Evolutionary conservation across 1,140 invertebrate genomes (phyloP), one percentile per base, ranked within the genome.

Genomic region (Ericerus pela): DNA sequence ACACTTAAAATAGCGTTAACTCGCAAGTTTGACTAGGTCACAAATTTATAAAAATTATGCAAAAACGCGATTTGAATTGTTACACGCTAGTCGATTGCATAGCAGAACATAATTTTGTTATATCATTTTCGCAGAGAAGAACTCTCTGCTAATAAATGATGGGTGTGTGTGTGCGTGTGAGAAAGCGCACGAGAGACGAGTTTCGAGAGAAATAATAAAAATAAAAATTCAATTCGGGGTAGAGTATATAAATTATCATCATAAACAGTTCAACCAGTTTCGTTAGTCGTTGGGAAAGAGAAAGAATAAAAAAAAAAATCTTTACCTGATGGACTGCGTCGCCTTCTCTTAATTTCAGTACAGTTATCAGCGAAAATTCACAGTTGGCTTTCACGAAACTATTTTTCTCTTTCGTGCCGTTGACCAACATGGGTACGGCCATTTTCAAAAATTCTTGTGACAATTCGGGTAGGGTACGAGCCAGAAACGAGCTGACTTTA

Each of bases 331-430:
- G 77, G 18, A 41, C 51, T 12, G 57, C 12, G 61, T 92, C 84
- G 43, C 83, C 82, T 60, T 83, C 73, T 62, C 83, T 78, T 58
- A 96, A 72, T 60, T 81, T 78, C 31, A 97, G 73, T 57, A 96
- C 76, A 47, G 83, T 79, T 37, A 95, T 81, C 22, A 97, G 73
- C 11, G 93, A 91, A 59, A 86, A 79, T 76, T 96, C 94, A 57
- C 91, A 88, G 70, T 90, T 88, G 1, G 88, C 85, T 68, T 89
- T 88, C 2, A 98, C 93, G 63, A 88, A 85, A 20, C 88, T 82
- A 72, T 96, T 96, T 70, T 96, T 96, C 72, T 97, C 94, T 72
- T 96, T 96, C 20, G 92, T 95, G 54, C 93, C 93, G 73, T 96
- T 97, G 1, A 96, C 91, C 56, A 97, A 72, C 72, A 88, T 88